Base-by-base conservation (phyloP, 2,797 vertebrate species). In the Lepilemur septentrionalis region DNA sequence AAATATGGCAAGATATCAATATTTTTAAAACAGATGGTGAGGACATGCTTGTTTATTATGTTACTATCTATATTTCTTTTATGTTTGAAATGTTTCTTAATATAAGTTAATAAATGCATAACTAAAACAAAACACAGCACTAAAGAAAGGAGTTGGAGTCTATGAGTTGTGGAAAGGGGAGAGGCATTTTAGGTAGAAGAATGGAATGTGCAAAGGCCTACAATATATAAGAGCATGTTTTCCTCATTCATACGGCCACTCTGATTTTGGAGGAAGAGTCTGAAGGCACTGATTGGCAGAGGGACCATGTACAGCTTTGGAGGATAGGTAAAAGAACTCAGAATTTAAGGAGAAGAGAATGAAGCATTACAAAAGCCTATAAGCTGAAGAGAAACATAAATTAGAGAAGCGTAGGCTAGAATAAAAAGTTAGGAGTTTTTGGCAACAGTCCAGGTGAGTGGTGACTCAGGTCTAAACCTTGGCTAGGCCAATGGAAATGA, bases 11-110 rank as follows among this genome's bases (percentile, higher is more conserved):
- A 95, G 20, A 93, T 91, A 93, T 72, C 70, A 89, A 87, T 92
- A 92, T 84, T 81, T 97, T 96, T 81, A 43, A 90, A 95, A 91
- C 93, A 96, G 94, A 96, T 96, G 96, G 67, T 69, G 3, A 20
- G 50, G 57, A 89, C 30, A 82, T 91, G 67, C 41, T 94, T 95
- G 15, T 92, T 93, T 96, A 96, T 94, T 96, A 70, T 91, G 55
- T 73, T 91, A 63, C 55, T 86, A 2, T 78, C 46, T 90, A 38
- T 92, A 82, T 96, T 96, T 92, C 63, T 92, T 93, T 90, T 90
- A 85, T 91, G 67, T 79, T 91, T 85, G 30, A 93, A 95, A 82
- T 91, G 82, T 88, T 96, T 94, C 7, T 78, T 55, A 95, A 88
- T 81, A 46, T 55, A 91, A 83, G 63, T 57, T 83, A 85, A 83